Conservation (phyloP, 2,888 invertebrate species). For the Malthinus seriepunctatus region DNA sequence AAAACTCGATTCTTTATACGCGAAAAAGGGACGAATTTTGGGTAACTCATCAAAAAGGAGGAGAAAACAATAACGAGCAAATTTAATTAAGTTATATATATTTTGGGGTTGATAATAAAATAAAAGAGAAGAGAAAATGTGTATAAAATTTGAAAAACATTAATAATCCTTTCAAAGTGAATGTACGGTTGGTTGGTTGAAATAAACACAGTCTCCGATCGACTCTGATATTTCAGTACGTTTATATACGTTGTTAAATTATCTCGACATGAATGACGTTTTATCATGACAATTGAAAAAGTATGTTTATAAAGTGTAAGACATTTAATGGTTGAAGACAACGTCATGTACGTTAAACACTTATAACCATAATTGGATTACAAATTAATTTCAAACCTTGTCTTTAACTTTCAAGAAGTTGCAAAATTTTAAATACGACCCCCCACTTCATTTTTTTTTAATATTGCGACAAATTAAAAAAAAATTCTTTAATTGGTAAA, state of each 20-base stretch:
- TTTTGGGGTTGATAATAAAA: no score
- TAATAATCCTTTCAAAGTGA: slow-evolving; percentile 9
- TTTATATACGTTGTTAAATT: slow-evolving; percentile 26
- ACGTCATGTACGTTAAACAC: slow-evolving; percentile 41
- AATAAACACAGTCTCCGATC: slow-evolving; percentile 19
- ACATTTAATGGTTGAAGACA: slow-evolving; percentile 38
- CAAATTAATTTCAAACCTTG: slow-evolving; percentile 23
- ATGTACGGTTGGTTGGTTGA: slow-evolving; percentile 9
- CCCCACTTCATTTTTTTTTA: no score
- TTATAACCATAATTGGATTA: slow-evolving; percentile 31
- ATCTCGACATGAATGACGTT: slow-evolving; percentile 38
- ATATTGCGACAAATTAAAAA: no score
- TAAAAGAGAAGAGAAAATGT: no score
- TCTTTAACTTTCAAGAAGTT: slow-evolving; percentile 12
- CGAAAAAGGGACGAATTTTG: no score
- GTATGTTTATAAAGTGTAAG: slow-evolving; percentile 43
- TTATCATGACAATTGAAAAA: slow-evolving; percentile 45
- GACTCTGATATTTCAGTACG: slow-evolving; percentile 21
- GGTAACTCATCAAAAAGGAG: no score
- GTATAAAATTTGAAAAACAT: not conserved
- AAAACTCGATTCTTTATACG: no score
- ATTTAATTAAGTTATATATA: no score
- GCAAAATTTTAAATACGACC: no score
- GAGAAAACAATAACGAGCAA: no score
- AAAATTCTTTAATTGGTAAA: not conserved